phyloP scores from a whole-genome alignment of 35 echinoderm and acorn worm genomes.

The Stichopus chloronotus region DNA sequence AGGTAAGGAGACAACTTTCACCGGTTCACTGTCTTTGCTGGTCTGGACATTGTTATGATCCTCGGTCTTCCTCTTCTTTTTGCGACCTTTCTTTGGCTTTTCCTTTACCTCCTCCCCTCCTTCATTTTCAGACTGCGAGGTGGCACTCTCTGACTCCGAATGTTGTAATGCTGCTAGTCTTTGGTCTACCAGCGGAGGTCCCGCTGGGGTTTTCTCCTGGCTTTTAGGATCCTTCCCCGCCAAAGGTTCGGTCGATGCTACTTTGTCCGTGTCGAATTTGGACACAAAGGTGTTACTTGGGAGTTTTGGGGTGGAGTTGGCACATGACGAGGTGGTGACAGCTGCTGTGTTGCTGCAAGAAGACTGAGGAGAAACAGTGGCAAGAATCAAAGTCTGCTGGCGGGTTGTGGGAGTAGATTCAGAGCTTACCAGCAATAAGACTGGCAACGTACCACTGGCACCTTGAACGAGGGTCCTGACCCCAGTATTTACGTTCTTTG shows the following conservation, averaged over 20 bases:
- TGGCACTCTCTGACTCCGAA: conserved; percentile 51
- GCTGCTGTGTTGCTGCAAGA: not conserved
- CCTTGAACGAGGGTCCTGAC: not conserved
- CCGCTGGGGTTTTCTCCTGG: not conserved
- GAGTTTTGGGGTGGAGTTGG: not conserved
- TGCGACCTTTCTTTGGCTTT: conserved; percentile 8
- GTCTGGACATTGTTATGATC: not conserved
- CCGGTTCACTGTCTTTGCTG: not conserved
- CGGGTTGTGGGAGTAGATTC: not conserved
- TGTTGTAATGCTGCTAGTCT: not conserved
- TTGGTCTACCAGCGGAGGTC: conserved; percentile 4
- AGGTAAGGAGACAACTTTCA: not conserved
- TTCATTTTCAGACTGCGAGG: conserved; percentile 55
- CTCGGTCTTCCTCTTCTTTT: conserved; percentile 18
- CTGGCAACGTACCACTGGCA: not conserved
- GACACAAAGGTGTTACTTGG: not conserved
- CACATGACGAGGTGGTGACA: not conserved
- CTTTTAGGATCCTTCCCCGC: not conserved
- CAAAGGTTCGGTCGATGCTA: not conserved
- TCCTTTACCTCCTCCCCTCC: conserved; percentile 26
- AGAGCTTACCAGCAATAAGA: conserved; percentile 3
- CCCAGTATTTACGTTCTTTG: not conserved
- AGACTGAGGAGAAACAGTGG: not conserved
- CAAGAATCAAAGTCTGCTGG: conserved; percentile 6
- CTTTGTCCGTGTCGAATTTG: not conserved